Conservation (phyloP, 2,113 vertebrate genomes). For the Emydocephalus ijimae region DNA sequence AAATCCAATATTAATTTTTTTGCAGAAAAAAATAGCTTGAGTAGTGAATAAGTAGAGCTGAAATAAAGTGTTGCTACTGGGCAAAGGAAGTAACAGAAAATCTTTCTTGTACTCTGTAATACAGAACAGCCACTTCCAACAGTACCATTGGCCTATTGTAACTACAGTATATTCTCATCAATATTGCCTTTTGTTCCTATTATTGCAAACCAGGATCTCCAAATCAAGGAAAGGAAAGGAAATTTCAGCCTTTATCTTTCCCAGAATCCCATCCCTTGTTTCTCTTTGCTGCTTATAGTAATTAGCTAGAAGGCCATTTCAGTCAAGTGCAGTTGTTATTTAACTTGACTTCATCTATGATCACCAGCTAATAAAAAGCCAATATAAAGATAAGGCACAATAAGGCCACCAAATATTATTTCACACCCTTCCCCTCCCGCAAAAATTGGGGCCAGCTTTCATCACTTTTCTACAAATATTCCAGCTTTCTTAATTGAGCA, state of each 20-base stretch:
- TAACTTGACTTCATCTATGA: not conserved
- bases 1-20: not conserved
- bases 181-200: fast-evolving
- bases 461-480: not conserved
- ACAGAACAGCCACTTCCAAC: fast-evolving
- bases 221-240: fast-evolving
- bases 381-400: not conserved
- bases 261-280: not conserved
- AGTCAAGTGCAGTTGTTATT: fast-evolving
- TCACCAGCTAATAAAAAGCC: not conserved
- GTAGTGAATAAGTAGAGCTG: not conserved
- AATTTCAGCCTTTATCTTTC: not conserved
- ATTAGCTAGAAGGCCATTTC: not conserved
- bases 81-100: not conserved
- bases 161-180: not conserved
- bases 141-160: fast-evolving
- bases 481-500: not conserved
- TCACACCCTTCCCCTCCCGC: no score
- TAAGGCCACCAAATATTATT: not conserved
- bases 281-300: not conserved
- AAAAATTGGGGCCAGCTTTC: not conserved
- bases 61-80: not conserved
- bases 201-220: fast-evolving
- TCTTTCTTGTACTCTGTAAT: not conserved
- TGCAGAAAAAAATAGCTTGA: not conserved